Conservation (phyloP, 92 coral and sea anemone species). For the Zoanthus gigantus region DNA sequence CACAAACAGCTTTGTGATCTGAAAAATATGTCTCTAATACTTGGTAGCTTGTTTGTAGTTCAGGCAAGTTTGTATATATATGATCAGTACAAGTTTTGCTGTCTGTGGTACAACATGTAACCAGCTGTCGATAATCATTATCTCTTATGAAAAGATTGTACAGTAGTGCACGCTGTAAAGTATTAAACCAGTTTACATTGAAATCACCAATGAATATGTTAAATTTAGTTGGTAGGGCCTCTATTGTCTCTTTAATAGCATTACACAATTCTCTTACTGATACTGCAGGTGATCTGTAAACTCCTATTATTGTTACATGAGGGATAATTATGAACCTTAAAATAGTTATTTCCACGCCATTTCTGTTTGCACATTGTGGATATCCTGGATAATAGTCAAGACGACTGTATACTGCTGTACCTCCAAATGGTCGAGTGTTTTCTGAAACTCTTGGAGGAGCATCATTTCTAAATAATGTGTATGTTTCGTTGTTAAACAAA, state of each 20-base stretch:
- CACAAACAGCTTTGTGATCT: slow-evolving; percentile 19
- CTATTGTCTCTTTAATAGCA: background rate
- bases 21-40: background rate
- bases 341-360: no score
- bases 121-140: slow-evolving; percentile 10
- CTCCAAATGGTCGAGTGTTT: no score
- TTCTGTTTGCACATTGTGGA: no score
- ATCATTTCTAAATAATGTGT: no score
- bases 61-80: slow-evolving; percentile 10
- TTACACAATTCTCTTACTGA: no score
- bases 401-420: no score
- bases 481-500: no score
- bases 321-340: no score
- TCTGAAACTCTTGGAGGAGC: no score
- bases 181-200: slow-evolving; percentile 9
- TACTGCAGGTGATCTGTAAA: no score
- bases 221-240: background rate
- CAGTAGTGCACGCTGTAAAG: background rate
- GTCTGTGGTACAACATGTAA: slow-evolving; percentile 5
- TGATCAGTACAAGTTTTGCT: slow-evolving; percentile 15
- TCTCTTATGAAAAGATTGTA: slow-evolving; percentile 4
- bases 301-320: no score
- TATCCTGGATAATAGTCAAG: no score
- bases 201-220: slow-evolving; percentile 19
- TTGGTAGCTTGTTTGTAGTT: background rate